Evolutionary conservation across 1,140 invertebrate species (phyloP).

Genomic region (Helicoverpa zea): DNA sequence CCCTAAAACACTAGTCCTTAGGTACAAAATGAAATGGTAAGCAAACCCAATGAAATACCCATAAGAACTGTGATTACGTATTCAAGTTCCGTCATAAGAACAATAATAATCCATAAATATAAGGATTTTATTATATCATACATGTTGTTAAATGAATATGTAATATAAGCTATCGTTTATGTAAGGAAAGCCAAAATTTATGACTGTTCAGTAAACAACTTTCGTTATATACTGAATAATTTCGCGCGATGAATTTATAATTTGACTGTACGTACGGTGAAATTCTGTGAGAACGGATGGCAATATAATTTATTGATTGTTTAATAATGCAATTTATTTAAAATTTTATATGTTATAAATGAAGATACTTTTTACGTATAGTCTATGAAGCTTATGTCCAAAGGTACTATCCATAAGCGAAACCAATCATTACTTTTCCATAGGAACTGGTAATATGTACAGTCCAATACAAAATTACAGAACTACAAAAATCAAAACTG

Average conservation of each 20-base stretch:
- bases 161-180: constrained; percentile 3
- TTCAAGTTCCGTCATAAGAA: constrained; percentile 52
- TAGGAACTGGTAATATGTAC: neutral
- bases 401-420: too few relatives aligned
- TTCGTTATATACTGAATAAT: neutral
- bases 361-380: too few relatives aligned
- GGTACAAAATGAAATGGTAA: neutral
- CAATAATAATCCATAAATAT: constrained; percentile 55
- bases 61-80: constrained; percentile 44
- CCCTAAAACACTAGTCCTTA: neutral
- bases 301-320: too few relatives aligned
- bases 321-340: too few relatives aligned
- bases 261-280: too few relatives aligned
- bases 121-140: constrained; percentile 48
- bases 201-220: constrained; percentile 3
- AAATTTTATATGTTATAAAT: too few relatives aligned
- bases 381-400: too few relatives aligned
- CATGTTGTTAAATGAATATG: constrained; percentile 27
- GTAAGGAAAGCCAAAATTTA: constrained; percentile 12
- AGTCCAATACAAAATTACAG: neutral
- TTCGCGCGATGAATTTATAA: too few relatives aligned
- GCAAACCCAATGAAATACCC: constrained; percentile 33
- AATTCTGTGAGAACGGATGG: too few relatives aligned
- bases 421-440: too few relatives aligned
- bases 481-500: neutral